Evolutionary conservation across 2,113 vertebrate genomes (phyloP), one percentile per base, ranked within the genome.

Genomic region (Zosterops lateralis): DNA sequence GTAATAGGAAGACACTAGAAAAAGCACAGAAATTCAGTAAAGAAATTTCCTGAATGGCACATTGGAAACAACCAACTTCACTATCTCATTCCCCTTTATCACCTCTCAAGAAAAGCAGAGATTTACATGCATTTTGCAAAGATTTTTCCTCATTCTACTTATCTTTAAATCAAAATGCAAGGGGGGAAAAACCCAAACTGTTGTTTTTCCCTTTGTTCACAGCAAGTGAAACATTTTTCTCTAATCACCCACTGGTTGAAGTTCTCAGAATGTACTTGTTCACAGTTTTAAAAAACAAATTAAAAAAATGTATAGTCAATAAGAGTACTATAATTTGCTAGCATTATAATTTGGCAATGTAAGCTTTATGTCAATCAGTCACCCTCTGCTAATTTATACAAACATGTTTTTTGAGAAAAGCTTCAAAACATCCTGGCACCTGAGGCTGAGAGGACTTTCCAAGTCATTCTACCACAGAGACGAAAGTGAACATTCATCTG

Each of bases 401-500:
- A 94, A 85, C 40, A 44, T 13, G 4, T 65, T 50, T 87, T 29
- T 89, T 84, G 29, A 38, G 25, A 89, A 92, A 80, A 3, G 5
- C 72, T 95, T 92, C 94, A 87, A 84, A 88, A 71, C 64, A 84
- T 31, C 14, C 24, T 73, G 34, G 34, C 42, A 89, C 47, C 87
- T 85, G 58, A 87, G 87, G 36, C 68, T 80, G 51, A 80, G 60
- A 81, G 77, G 83, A 89, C 60, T 71, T 66, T 92, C 73, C 87
- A 93, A 95, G 78, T 71, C 64, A 57, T 17, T 87, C 47, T 83
- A 73, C 51, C 48, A 76, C 50, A 89, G 86, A 96, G 87, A 93
- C 71, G 65, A 95, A 97, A 95, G 77, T 26, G 60, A 96, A 68
- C 20, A 84, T 75, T 90, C 70, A 32, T 92, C 58, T 90, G 18